phyloP scores from a whole-genome alignment of 2,113 vertebrate species.

The Rhinoptilus africanus region DNA sequence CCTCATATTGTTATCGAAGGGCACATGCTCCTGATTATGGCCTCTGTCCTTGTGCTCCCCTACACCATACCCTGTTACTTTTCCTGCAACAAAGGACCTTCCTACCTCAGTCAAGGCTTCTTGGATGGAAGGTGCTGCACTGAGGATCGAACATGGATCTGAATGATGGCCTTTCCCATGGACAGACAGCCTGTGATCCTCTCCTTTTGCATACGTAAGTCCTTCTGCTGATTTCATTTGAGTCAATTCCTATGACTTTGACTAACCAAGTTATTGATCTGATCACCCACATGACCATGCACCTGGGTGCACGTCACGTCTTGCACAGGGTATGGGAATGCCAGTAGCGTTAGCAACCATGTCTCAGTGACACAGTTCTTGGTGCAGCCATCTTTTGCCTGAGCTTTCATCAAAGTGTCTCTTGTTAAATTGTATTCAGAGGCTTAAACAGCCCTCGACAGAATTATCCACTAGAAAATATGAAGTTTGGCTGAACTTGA shows the following conservation, averaged over 20 bases:
- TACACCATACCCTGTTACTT: background rate
- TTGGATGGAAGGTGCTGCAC: background rate
- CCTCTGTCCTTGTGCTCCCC: background rate
- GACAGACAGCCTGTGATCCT: background rate
- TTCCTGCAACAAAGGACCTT: background rate
- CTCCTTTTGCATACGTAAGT: background rate
- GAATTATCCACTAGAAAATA: background rate
- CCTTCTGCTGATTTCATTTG: background rate
- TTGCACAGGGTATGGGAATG: background rate
- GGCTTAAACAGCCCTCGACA: background rate
- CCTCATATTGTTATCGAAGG: background rate
- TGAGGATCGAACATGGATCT: background rate
- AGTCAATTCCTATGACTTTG: background rate
- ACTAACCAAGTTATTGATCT: background rate
- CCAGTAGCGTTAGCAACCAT: background rate
- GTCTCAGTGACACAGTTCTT: background rate
- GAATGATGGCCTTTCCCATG: rapidly evolving
- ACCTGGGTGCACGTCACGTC: rapidly evolving
- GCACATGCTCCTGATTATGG: background rate
- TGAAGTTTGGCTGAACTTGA: background rate
- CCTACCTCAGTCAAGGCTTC: background rate
- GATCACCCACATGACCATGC: background rate
- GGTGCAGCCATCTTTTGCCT: background rate
- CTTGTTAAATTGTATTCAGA: background rate
- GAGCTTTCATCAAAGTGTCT: background rate